Percentiles rank a stretch among this genome's conserved stretches.
Conservation (phyloP, 2,113 vertebrate species). For the Notarius quadriscutis region DNA sequence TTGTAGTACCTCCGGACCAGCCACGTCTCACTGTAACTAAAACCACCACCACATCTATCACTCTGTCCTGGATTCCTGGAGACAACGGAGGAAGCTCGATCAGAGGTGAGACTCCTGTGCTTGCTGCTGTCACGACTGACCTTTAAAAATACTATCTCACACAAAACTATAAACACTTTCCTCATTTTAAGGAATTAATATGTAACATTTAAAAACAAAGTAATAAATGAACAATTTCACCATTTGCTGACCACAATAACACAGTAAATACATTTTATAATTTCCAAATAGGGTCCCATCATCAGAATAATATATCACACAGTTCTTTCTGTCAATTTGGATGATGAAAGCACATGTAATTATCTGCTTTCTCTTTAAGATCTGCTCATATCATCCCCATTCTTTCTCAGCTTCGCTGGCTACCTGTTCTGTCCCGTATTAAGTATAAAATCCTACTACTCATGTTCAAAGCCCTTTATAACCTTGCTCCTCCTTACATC, state of each 20-base stretch:
- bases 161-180: background rate
- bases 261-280: background rate
- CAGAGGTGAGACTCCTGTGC: constrained; percentile 77
- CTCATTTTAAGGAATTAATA: background rate
- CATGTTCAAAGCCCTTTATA: too few relatives aligned
- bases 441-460: too few relatives aligned
- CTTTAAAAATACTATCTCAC: background rate
- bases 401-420: too few relatives aligned
- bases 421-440: too few relatives aligned
- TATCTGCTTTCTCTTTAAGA: background rate
- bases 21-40: constrained; percentile 97
- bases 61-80: constrained; percentile 96
- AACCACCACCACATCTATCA: constrained; percentile 97
- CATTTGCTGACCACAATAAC: background rate
- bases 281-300: background rate
- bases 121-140: background rate
- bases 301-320: background rate
- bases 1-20: constrained; percentile 93
- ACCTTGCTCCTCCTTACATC: too few relatives aligned
- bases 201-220: background rate
- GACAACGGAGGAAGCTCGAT: constrained; percentile 99
- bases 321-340: background rate
- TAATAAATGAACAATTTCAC: background rate
- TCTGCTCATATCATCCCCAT: too few relatives aligned
- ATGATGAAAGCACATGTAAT: background rate